Percentiles rank a stretch among this genome's conserved stretches.
Evolutionary conservation across 2,888 invertebrate species (phyloP).

Genomic region (Physocephala rufipes): DNA sequence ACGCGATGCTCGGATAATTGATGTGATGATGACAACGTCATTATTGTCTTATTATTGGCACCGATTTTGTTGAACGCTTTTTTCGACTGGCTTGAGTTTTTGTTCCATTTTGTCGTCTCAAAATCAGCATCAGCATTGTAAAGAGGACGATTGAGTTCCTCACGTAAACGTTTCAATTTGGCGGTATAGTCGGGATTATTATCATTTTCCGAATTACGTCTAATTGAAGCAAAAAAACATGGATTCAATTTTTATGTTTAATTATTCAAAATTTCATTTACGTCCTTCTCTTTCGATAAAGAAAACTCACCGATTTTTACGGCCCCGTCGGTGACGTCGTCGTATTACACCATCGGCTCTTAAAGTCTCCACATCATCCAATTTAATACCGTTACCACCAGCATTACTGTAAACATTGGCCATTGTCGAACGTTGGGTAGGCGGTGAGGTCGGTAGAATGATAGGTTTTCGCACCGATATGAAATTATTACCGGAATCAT

Average conservation of each 20-base stretch:
- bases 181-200: slow-evolving; percentile 53
- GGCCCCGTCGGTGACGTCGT: slow-evolving; percentile 60
- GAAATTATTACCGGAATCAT: slow-evolving; percentile 65
- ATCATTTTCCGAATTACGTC: slow-evolving; percentile 50
- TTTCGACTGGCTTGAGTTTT: slow-evolving; percentile 33
- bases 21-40: slow-evolving; percentile 9
- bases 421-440: slow-evolving; percentile 60
- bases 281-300: no score
- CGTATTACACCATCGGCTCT: slow-evolving; percentile 60
- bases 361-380: slow-evolving; percentile 64
- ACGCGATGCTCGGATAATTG: slow-evolving; percentile 2
- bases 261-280: no score
- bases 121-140: slow-evolving; percentile 32
- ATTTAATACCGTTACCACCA: slow-evolving; percentile 64
- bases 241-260: not conserved
- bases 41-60: slow-evolving; percentile 17
- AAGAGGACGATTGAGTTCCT: slow-evolving; percentile 61
- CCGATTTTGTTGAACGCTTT: slow-evolving; percentile 27
- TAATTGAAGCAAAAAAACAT: slow-evolving; percentile 39
- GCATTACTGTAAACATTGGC: slow-evolving; percentile 65
- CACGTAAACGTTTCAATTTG: slow-evolving; percentile 58
- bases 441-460: slow-evolving; percentile 62
- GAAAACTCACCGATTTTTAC: slow-evolving; percentile 62
- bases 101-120: slow-evolving; percentile 32
- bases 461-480: slow-evolving; percentile 60